Base-by-base conservation (phyloP, 2,797 vertebrate species). In the Labroides dimidiatus region DNA sequence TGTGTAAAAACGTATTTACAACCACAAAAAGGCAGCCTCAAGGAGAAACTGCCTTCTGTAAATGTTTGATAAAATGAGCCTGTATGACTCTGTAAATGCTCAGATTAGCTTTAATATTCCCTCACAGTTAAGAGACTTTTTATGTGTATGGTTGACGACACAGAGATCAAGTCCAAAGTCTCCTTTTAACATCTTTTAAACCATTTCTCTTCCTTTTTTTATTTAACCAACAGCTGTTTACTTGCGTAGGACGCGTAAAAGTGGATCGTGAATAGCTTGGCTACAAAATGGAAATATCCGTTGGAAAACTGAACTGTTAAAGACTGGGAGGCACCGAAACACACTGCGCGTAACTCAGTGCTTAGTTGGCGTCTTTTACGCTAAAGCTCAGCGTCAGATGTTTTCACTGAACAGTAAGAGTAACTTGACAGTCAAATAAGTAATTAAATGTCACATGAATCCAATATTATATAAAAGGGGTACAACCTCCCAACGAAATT, bases 401-500 rank as follows among this genome's bases (percentile, higher is more conserved):
- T 7, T 48, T 14, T 5, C 27, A 36, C 53, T 33, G 2, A 43
- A 30, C 12, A 10, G 13, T 2, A 41, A 12, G 2, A 16, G 12
- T 4, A 48, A 19, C 7, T 21, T 12, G 1, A 44, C 6, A 50
- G 5, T 0, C 4, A 21, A 1, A 57, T 24, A 15, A 17, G 5
- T 0, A 0, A 6, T 4, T 4, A 14, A 14, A 6, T 16, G 52
- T 14, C 44, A 20, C 11, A 62, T 47, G 10, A 16, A 65, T 20
- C 11, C 9, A 23, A 67, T 0, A 9, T 1, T 16, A 43, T 4
- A 70, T 9, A 60, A 49, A 56, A 64, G 58, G 4, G 11, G 16
- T 85, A 67, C 94, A 91, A 98, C 97, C 96, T 96, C 72, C 97
- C 97, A 19, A 98, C 96, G 91, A 98, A 98, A 87, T 98, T 98